Percentiles rank a stretch among this genome's conserved stretches.
Conservation (phyloP, 2,113 vertebrate genomes). For the Benitochromis conjunctus region DNA sequence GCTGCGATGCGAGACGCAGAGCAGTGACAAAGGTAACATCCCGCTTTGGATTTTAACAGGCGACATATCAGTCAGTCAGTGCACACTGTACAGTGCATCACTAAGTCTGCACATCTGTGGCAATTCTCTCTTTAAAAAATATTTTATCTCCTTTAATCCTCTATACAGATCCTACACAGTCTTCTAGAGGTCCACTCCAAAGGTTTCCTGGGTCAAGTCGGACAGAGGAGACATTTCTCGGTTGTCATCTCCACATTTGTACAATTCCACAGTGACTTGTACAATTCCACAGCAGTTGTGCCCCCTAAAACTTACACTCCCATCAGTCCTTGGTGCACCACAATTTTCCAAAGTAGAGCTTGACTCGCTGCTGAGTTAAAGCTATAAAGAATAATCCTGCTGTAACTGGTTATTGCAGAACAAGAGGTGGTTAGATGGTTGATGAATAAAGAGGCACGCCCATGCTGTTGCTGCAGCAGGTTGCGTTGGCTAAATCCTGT, state of each 20-base stretch:
- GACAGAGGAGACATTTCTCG: background rate
- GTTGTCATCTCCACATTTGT: constrained; percentile 13
- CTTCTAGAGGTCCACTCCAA: constrained; percentile 9
- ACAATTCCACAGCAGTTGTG: constrained; percentile 28
- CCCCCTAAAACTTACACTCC: background rate
- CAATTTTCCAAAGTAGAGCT: constrained; percentile 32
- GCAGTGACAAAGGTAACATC: constrained; percentile 32
- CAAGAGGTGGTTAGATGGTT: constrained; percentile 36
- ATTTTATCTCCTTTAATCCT: constrained; percentile 12
- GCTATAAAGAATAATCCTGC: constrained; percentile 61
- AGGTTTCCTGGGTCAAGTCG: background rate
- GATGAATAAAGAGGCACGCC: constrained; percentile 50
- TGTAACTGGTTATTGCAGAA: constrained; percentile 50
- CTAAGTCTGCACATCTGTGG: constrained; percentile 11
- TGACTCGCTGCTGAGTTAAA: constrained; percentile 61
- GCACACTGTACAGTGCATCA: background rate
- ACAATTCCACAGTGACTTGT: background rate
- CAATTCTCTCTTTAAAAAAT: constrained; percentile 12
- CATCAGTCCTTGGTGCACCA: constrained; percentile 50
- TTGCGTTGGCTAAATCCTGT: constrained; percentile 37
- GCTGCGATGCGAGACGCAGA: constrained; percentile 33
- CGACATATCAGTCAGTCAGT: constrained; percentile 32
- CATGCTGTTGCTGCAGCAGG: constrained; percentile 8
- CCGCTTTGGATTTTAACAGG: constrained; percentile 57
- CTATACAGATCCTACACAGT: constrained; percentile 24